Evolutionary conservation across 2,797 vertebrate genomes (phyloP).

Genomic region (Oryzias dopingdopingensis): DNA sequence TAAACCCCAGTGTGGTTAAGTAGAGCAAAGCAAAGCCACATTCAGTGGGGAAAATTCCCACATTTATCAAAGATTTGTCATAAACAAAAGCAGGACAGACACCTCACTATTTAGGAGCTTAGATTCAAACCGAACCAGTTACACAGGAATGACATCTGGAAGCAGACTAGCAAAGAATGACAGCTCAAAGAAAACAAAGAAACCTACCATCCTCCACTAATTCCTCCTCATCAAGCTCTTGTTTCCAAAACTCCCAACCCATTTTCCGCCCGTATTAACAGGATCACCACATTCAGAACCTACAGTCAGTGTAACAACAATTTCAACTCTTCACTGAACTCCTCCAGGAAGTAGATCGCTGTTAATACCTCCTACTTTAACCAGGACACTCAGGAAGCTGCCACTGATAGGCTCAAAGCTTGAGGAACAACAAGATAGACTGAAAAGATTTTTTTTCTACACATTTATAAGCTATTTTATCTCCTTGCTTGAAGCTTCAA

Average conservation of each 20-base stretch:
- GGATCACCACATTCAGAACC: background rate
- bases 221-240: slow-evolving; percentile 47
- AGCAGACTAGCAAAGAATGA: background rate
- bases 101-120: background rate
- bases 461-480: too few relatives aligned
- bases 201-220: slow-evolving; percentile 51
- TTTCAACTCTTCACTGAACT: slow-evolving; percentile 21
- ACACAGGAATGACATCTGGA: background rate
- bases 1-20: slow-evolving; percentile 13
- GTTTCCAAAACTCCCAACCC: slow-evolving; percentile 53
- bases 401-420: slow-evolving; percentile 16
- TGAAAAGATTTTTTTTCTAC: background rate
- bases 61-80: background rate
- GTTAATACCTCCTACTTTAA: slow-evolving; percentile 9
- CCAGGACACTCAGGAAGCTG: background rate
- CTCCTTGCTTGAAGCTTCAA: background rate
- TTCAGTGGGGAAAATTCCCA: accelerated
- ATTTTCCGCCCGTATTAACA: slow-evolving; percentile 26
- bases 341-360: slow-evolving; percentile 24
- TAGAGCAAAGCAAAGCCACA: background rate
- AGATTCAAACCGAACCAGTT: background rate
- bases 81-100: background rate
- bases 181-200: too few relatives aligned
- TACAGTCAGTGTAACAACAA: background rate
- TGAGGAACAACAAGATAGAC: slow-evolving; percentile 4